Conservation (phyloP, 2,797 vertebrate species). For the Podarcis siculus region DNA sequence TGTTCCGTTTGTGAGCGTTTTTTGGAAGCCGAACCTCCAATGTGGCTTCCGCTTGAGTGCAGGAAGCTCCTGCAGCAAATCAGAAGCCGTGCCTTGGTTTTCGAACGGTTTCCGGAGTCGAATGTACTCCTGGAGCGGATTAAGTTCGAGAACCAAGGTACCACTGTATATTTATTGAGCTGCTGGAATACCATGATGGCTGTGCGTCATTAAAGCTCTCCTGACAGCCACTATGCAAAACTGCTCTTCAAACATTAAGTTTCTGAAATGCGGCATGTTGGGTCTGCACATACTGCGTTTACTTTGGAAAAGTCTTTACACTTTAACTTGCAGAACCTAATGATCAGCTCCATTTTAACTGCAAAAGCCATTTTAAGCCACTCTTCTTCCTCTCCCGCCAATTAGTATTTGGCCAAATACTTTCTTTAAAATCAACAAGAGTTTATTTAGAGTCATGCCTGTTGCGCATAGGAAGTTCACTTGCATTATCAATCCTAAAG, state of each 20-base stretch:
- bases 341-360: constrained; percentile 33
- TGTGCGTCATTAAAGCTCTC: constrained; percentile 24
- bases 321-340: constrained; percentile 27
- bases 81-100: no score
- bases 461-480: constrained; percentile 58
- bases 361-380: background rate
- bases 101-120: no score
- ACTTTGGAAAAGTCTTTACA: constrained; percentile 13
- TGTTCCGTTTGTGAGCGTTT: no score
- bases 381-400: constrained; percentile 26
- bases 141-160: no score
- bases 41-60: no score
- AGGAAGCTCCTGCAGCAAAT: no score
- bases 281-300: constrained; percentile 31
- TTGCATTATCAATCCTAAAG: constrained; percentile 70
- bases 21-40: no score
- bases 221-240: constrained; percentile 58
- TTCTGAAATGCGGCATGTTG: constrained; percentile 29
- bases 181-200: background rate
- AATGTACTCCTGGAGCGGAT: no score
- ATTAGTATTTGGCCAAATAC: constrained; percentile 60
- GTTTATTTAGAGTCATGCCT: constrained; percentile 71
- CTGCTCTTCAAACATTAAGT: constrained; percentile 40
- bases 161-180: background rate
- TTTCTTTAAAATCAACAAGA: constrained; percentile 63